These are phyloP conservation scores for Lepidurus apus DNA, from an alignment of 1,140 invertebrate genomes.

Conservation along the genomic window DNA sequence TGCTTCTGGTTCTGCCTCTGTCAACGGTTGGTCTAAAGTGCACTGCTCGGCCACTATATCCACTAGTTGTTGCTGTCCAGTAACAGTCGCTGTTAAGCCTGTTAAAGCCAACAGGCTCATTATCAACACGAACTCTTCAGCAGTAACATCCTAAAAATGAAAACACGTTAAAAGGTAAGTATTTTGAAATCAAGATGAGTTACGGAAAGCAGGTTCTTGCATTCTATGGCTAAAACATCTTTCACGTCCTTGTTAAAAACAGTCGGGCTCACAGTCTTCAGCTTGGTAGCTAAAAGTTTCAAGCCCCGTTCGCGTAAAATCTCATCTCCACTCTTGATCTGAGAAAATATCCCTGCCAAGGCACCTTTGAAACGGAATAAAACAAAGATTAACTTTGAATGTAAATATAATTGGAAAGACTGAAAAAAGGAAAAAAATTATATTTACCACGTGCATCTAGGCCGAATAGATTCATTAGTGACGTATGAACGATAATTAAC, in stretches of 20 bases:
- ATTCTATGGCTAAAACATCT: conserved; percentile 74
- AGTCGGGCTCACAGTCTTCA: conserved; percentile 70
- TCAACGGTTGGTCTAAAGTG: conserved; percentile 66
- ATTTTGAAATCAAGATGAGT: neutral
- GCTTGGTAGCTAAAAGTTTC: conserved; percentile 76
- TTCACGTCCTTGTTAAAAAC: conserved; percentile 79
- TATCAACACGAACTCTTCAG: conserved; percentile 84
- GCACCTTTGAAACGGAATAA: conserved; percentile 50
- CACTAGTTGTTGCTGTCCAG: conserved; percentile 78
- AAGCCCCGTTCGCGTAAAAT: conserved; percentile 75
- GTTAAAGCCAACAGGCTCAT: conserved; percentile 78
- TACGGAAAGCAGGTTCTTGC: conserved; percentile 65
- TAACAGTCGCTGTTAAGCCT: conserved; percentile 68
- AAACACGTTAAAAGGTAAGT: conserved; percentile 25
- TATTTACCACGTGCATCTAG: conserved; percentile 55
- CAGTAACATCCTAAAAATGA: conserved; percentile 68
- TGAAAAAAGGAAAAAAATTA: conserved; percentile 26
- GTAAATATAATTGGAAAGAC: neutral
- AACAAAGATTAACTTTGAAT: conserved; percentile 34
- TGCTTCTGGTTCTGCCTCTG: conserved; percentile 69
- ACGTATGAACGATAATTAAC: conserved; percentile 69
- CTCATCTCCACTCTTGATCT: conserved; percentile 72
- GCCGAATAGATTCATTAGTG: conserved; percentile 58
- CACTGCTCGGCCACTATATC: conserved; percentile 54
- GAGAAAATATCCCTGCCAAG: conserved; percentile 76